Evolutionary conservation across 2,113 vertebrate genomes (phyloP).

Genomic region (Microcebus lehilahytsara): DNA sequence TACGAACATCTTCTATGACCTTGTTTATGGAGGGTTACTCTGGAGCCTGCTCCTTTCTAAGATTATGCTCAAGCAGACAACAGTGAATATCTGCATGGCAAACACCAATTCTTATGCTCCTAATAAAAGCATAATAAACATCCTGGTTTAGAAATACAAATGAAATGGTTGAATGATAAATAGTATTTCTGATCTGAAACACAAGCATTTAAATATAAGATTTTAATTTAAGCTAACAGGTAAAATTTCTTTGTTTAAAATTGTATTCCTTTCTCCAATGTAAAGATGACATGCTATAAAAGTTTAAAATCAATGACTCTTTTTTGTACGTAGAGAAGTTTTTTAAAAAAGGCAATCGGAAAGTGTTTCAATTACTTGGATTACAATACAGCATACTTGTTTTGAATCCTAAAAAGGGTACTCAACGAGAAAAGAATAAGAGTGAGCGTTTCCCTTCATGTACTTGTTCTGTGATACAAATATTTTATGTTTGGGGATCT

Average conservation of each 20-base stretch:
- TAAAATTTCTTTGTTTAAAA: neutral
- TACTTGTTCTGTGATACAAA: neutral
- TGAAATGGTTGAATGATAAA: neutral
- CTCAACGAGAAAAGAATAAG: neutral
- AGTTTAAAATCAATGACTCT: neutral
- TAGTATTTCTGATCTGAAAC: neutral
- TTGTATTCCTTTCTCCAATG: neutral
- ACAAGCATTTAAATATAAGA: neutral
- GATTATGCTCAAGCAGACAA: neutral
- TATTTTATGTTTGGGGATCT: neutral
- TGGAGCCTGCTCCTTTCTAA: neutral
- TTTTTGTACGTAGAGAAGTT: neutral
- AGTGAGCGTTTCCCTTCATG: neutral
- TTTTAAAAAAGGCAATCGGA: neutral
- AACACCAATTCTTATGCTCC: neutral
- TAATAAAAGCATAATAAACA: neutral
- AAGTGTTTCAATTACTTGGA: neutral
- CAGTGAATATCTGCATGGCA: neutral
- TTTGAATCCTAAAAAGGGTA: neutral
- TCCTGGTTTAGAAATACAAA: neutral
- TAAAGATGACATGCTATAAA: neutral
- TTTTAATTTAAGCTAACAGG: neutral
- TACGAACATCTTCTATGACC: too few species aligned
- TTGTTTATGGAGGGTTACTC: neutral
- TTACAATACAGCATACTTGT: neutral